Conservation (phyloP, 1,140 invertebrate genomes). For the Ips typographus region DNA sequence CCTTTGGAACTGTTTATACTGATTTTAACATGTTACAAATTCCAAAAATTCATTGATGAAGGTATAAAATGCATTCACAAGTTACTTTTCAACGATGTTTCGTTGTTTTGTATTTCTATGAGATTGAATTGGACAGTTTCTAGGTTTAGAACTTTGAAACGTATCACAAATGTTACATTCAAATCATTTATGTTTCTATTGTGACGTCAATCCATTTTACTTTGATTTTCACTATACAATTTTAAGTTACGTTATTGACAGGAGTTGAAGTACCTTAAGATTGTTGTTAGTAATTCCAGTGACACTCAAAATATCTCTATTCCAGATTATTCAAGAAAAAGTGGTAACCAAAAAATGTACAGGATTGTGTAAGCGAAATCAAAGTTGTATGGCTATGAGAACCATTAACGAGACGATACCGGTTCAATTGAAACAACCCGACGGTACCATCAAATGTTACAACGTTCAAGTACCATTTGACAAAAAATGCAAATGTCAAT, state of each 20-base stretch:
- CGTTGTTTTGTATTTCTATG: too few relatives aligned
- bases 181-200: not conserved
- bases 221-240: too few relatives aligned
- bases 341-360: slow-evolving; percentile 56
- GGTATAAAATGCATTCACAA: too few relatives aligned
- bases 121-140: too few relatives aligned
- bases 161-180: not conserved
- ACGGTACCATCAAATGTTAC: slow-evolving; percentile 33
- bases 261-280: too few relatives aligned
- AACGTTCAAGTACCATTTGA: slow-evolving; percentile 39
- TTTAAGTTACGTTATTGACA: too few relatives aligned
- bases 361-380: slow-evolving; percentile 52
- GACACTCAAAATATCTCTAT: slow-evolving; percentile 27
- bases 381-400: slow-evolving; percentile 34
- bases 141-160: not conserved
- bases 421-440: slow-evolving; percentile 30
- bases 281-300: too few relatives aligned
- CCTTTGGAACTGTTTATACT: too few relatives aligned
- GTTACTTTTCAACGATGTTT: too few relatives aligned
- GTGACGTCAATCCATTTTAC: too few relatives aligned
- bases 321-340: slow-evolving; percentile 53
- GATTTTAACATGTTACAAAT: too few relatives aligned
- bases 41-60: too few relatives aligned
- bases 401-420: slow-evolving; percentile 32
- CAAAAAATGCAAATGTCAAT: slow-evolving; percentile 40